Conservation (phyloP, 2,113 vertebrate genomes). For the Blennius ocellaris region DNA sequence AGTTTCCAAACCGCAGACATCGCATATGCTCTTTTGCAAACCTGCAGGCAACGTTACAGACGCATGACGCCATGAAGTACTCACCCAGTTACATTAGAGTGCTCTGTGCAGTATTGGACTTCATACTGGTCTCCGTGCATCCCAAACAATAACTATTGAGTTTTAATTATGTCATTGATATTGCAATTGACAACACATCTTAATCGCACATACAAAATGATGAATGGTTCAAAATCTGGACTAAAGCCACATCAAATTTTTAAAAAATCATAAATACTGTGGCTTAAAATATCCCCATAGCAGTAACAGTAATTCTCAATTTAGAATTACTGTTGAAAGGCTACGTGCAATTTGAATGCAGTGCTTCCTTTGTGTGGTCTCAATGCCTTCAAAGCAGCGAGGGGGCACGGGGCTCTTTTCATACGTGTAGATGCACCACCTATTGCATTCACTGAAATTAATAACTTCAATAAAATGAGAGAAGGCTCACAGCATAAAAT, state of each 20-base stretch:
- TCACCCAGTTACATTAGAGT: no score
- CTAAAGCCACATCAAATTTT: neutral
- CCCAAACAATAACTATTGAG: no score
- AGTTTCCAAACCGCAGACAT: no score
- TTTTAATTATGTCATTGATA: neutral
- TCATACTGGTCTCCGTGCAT: no score
- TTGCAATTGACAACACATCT: neutral
- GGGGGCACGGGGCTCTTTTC: conserved; percentile 12
- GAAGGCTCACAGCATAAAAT: neutral
- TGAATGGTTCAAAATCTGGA: conserved; percentile 5
- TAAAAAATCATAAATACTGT: conserved; percentile 25
- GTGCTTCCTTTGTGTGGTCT: conserved; percentile 5
- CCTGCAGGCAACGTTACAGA: no score
- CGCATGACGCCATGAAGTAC: no score
- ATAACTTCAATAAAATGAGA: conserved; percentile 32
- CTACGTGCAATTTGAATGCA: conserved; percentile 24
- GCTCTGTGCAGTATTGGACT: no score
- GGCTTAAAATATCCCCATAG: conserved; percentile 22
- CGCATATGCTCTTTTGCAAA: no score
- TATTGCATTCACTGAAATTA: conserved; percentile 21
- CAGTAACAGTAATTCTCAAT: conserved; percentile 24
- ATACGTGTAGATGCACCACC: conserved; percentile 31
- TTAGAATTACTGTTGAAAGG: conserved; percentile 14
- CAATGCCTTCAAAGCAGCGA: conserved; percentile 1
- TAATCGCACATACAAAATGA: neutral